Percentiles rank a stretch among this genome's conserved stretches.
These are phyloP conservation scores for Remorina albescens DNA, from an alignment of 2,797 vertebrate species.

Conservation along the genomic window DNA sequence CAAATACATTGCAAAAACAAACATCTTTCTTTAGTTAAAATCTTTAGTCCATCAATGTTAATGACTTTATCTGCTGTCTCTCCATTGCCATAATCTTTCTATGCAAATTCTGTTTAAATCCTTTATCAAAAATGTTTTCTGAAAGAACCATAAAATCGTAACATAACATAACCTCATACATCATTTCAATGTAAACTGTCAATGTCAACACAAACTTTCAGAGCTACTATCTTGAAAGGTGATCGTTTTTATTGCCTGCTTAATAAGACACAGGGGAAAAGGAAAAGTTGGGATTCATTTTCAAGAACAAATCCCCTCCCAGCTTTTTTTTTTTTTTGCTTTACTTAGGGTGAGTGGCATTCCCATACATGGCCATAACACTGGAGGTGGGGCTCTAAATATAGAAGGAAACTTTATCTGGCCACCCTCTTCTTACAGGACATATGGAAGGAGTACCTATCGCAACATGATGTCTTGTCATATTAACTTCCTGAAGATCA, in stretches of 20 bases:
- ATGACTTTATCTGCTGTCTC: too few relatives aligned
- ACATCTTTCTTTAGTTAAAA: too few relatives aligned
- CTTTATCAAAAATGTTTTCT: too few relatives aligned
- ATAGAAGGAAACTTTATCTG: constrained; percentile 74
- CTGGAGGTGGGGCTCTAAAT: constrained; percentile 70
- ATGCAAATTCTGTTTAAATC: too few relatives aligned
- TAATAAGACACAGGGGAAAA: constrained; percentile 52
- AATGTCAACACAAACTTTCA: constrained; percentile 12
- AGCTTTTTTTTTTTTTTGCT: too few relatives aligned
- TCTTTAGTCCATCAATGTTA: too few relatives aligned
- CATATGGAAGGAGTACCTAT: constrained; percentile 49
- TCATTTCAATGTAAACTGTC: not conserved
- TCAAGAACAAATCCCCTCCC: constrained; percentile 66
- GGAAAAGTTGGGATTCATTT: constrained; percentile 56
- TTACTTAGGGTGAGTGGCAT: constrained; percentile 50
- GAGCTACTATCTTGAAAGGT: constrained; percentile 28
- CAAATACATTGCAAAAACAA: too few relatives aligned
- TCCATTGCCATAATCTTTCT: too few relatives aligned
- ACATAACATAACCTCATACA: too few relatives aligned
- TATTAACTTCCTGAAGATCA: constrained; percentile 44
- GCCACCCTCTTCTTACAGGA: constrained; percentile 47
- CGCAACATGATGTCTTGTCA: constrained; percentile 35
- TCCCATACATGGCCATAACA: constrained; percentile 79
- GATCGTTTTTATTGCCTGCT: constrained; percentile 52
- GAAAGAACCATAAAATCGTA: too few relatives aligned